Base-by-base conservation (phyloP, 2,888 invertebrate species). In the Corythucha ciliata region DNA sequence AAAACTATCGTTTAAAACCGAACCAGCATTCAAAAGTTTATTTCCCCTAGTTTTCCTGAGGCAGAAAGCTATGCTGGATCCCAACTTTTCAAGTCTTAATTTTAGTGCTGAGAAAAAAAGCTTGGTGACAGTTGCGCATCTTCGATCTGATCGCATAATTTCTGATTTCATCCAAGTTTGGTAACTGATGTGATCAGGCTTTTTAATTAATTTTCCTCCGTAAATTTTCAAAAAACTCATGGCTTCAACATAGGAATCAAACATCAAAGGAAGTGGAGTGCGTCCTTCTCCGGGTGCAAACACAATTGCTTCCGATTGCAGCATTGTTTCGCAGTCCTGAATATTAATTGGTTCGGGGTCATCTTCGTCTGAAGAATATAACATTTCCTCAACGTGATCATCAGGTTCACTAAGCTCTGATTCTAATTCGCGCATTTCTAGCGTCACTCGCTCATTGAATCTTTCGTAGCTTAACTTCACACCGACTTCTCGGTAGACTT, bases 161-260 rank as follows among this genome's bases (percentile, higher is more conserved):
- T 54, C 54, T 16, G 54, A 54, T n/a, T n/a, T n/a, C n/a, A n/a
- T n/a, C n/a, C n/a, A n/a, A n/a, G n/a, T n/a, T n/a, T n/a, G n/a
- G n/a, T n/a, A n/a, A n/a, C n/a, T n/a, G n/a, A n/a, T n/a, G n/a
- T n/a, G n/a, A n/a, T n/a, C n/a, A n/a, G n/a, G n/a, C n/a, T n/a
- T n/a, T n/a, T n/a, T n/a, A n/a, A n/a, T n/a, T n/a, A n/a, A n/a
- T 26, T 42, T 18, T 2, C 53, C 53, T 3, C 48, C 53, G 24
- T 48, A 53, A 32, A 49, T 53, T 48, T 41, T 40, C 6, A 48
- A 25, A 25, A 53, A 53, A 48, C 48, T 48, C 41, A 53, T 25
- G n/a, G 48, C 27, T 32, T 53, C 53, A 4, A 29, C 48, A 14
- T 48, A 22, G 10, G 7, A 25, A 22, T 48, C 48, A 34, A 39